Conservation (phyloP, 35 echinoderm and acorn worm genomes). For the Diadema setosum region DNA sequence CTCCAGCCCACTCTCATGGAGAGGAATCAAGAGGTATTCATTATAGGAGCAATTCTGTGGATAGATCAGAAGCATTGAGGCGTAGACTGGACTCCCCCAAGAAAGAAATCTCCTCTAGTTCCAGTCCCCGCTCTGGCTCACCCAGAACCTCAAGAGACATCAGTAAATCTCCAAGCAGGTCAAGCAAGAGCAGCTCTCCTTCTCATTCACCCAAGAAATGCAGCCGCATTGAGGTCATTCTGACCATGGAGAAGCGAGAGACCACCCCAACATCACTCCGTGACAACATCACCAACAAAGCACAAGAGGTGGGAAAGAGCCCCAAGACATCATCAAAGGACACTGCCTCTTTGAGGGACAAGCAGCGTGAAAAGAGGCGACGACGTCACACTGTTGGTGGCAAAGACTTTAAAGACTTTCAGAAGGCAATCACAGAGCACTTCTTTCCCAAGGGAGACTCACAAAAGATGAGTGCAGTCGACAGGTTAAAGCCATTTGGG, state of each 20-base stretch:
- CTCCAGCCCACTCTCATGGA: neutral
- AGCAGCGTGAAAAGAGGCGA: conserved; percentile 51
- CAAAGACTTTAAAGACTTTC: conserved; percentile 41
- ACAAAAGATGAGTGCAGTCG: conserved; percentile 31
- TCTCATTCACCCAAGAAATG: conserved; percentile 26
- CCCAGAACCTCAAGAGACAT: neutral
- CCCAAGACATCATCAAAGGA: conserved; percentile 23
- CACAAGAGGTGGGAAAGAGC: conserved; percentile 2
- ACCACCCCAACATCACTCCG: conserved; percentile 16
- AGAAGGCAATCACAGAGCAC: conserved; percentile 56
- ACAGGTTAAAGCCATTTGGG: conserved; percentile 43
- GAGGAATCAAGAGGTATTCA: neutral
- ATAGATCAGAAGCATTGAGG: neutral
- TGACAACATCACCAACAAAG: neutral
- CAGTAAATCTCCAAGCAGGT: neutral
- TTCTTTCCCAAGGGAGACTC: neutral
- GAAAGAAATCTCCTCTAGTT: neutral
- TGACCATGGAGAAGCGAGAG: conserved; percentile 68
- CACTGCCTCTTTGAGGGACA: conserved; percentile 30
- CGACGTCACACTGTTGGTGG: conserved; percentile 82
- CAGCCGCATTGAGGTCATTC: conserved; percentile 56
- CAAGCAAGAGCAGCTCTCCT: neutral
- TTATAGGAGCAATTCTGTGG: conserved; percentile 12
- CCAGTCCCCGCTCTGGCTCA: neutral
- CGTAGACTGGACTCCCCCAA: neutral